A percentile compares a stretch with the other conserved stretches of the same genome.
Conservation (phyloP, 2,113 vertebrate species). For the Merops nubicus region DNA sequence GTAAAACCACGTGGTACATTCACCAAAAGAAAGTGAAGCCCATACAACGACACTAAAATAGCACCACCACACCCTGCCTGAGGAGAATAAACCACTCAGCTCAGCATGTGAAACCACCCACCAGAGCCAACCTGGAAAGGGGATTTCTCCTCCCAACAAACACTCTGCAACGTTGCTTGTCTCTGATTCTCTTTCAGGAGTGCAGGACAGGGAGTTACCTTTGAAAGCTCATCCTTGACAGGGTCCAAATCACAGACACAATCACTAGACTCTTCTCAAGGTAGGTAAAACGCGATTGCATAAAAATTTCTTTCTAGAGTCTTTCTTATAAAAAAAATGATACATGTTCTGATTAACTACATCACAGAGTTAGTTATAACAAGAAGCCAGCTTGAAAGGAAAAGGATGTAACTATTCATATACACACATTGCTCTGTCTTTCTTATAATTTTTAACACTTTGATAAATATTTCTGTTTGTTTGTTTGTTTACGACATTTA, state of each 20-base stretch:
- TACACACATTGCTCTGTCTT: not conserved
- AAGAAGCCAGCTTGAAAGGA: not conserved
- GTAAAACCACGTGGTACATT: not conserved
- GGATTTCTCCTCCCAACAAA: not conserved
- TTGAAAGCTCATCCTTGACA: conserved; percentile 57
- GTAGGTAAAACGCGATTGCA: conserved; percentile 21
- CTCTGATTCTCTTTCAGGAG: conserved; percentile 48
- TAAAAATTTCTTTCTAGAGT: not conserved
- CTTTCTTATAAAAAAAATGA: not conserved
- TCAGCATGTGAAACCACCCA: not conserved
- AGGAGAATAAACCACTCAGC: not conserved
- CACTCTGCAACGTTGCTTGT: not conserved
- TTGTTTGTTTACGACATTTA: conserved; percentile 10
- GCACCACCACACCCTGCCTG: no score
- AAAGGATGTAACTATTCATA: not conserved
- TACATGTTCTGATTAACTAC: not conserved
- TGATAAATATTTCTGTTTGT: not conserved
- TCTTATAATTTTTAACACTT: not conserved
- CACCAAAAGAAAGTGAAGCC: not conserved
- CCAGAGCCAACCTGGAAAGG: not conserved
- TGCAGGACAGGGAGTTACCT: not conserved
- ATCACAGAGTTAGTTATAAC: not conserved
- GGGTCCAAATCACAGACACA: conserved; percentile 66
- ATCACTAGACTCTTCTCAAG: conserved; percentile 72
- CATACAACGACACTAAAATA: not conserved